These are phyloP conservation scores for Clarias macrocephalus DNA, from an alignment of 2,113 vertebrate species.

Conservation along the genomic window DNA sequence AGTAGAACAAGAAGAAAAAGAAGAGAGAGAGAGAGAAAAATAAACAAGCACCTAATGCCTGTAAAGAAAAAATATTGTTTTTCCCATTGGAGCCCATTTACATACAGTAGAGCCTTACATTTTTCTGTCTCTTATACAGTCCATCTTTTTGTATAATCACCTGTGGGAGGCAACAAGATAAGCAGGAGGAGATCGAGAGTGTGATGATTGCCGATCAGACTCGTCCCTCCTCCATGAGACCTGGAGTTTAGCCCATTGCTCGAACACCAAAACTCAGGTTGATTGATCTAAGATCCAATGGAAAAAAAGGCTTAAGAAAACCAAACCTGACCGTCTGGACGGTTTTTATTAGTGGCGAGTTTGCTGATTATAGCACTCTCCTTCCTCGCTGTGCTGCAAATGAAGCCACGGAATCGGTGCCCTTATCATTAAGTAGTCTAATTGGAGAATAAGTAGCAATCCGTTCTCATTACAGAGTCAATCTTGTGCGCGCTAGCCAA, in stretches of 20 bases:
- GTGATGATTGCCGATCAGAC: neutral
- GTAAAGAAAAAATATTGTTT: neutral
- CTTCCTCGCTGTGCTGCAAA: slow-evolving; percentile 36
- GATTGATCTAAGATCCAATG: neutral
- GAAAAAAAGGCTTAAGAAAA: neutral
- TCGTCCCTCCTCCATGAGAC: neutral
- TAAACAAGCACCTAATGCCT: neutral
- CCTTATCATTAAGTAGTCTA: slow-evolving; percentile 53
- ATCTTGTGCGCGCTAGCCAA: slow-evolving; percentile 11
- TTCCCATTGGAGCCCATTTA: neutral
- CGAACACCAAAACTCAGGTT: neutral
- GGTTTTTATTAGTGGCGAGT: slow-evolving; percentile 34
- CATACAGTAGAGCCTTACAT: no score
- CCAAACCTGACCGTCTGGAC: neutral
- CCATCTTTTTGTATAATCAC: neutral
- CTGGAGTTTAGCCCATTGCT: neutral
- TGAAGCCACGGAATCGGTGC: slow-evolving; percentile 27
- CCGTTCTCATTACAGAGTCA: slow-evolving; percentile 3
- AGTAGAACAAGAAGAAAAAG: neutral
- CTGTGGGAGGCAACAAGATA: neutral
- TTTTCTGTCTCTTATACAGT: neutral
- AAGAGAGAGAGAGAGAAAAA: neutral
- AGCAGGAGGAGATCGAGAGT: neutral
- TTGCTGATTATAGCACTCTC: slow-evolving; percentile 41
- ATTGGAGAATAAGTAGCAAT: slow-evolving; percentile 49